Base-by-base conservation (phyloP, 2,797 vertebrate genomes). In the Darevskia nairensis region DNA sequence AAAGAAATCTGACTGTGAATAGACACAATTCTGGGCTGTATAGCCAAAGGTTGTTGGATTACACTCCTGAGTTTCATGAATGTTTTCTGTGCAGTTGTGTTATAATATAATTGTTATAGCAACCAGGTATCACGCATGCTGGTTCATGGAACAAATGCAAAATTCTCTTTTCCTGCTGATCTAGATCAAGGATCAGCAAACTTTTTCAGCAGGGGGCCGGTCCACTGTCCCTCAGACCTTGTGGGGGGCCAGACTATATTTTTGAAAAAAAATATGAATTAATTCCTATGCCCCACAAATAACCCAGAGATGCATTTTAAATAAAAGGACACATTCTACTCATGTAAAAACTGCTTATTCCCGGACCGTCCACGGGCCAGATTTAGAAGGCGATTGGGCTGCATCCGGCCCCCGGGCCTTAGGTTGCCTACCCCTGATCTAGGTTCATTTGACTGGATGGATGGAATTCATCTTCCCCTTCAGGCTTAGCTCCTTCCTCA, bases 351-450 rank as follows among this genome's bases (percentile, higher is more conserved):
- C 50, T n/a, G n/a, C n/a, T n/a, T n/a, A n/a, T n/a, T n/a, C 50
- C 11, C 3, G 3, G 50, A 13, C 50, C 11, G 3, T 50, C 50
- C 0, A 11, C 0, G 50, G 50, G 50, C 11, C 0, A 11, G 50
- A 13, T 50, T 46, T 2, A 46, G 46, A 50, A 50, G 11, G 11
- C 46, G 0, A 50, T 13, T 50, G 50, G 50, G 50, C 50, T 0
- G 11, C 1, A 50, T 13, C 50, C 3, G 1, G 50, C 50, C 50
- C 50, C 50, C 3, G 0, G 11, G 50, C 50, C 50, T 50, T 50
- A 1, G 50, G 1, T 50, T 50, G 11, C 50, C 50, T 13, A 50
- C 11, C 50, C 50, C 0, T 21, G 25, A 76, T 41, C 39, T 55
- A 55, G 50, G 15, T 55, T 55, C 50, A 55, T 55, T 55, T 55